Base-by-base conservation (phyloP, 2,888 invertebrate species). In the Drosophila nr. perissopoda region DNA sequence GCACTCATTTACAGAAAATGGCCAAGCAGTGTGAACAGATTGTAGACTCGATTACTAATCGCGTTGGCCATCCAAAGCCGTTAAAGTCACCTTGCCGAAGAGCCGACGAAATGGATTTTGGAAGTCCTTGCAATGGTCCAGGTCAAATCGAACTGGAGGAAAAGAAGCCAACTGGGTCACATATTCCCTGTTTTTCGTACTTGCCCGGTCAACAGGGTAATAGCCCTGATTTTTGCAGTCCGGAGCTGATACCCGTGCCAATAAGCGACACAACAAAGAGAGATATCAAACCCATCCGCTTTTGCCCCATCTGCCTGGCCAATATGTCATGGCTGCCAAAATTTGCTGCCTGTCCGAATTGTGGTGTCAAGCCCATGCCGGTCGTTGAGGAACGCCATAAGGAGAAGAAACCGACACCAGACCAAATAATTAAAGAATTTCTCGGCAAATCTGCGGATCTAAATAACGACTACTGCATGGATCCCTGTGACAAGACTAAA, bases 271-370 rank as follows among this genome's bases (percentile, higher is more conserved):
- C 70, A 11, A 38, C 65, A 10, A 56, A 36, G 8, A 58, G 70
- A 10, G 25, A 33, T 52, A 63, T 87, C 4, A 83, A 78, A 7
- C 86, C 88, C 3, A 69, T 66, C 4, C 78, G 91, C 0, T 84
- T 82, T 40, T 93, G 93, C 64, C 91, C 92, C 4, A 68, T 92
- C n/a, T 93, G 93, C 66, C 78, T 91, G 34, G 86, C 82, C 63
- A 90, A 92, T 36, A 89, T 93, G 65, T 88, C 90, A 1, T 92
- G 91, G 91, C 33, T 94, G 57, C 92, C 93, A 21, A 93, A 93
- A 78, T 92, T 94, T 84, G 93, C 93, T 5, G 82, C 92, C 3
- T 91, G 92, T 56, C 92, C 91, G 3, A 92, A 87, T 59, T 92
- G 92, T 65, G 91, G 92, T 1, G 83, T 90, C 42, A 92, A 91